A percentile compares a stretch with the other conserved stretches of the same genome.
Evolutionary conservation across 2,888 invertebrate species (phyloP).

Genomic region (Lamellibrachia columna): DNA sequence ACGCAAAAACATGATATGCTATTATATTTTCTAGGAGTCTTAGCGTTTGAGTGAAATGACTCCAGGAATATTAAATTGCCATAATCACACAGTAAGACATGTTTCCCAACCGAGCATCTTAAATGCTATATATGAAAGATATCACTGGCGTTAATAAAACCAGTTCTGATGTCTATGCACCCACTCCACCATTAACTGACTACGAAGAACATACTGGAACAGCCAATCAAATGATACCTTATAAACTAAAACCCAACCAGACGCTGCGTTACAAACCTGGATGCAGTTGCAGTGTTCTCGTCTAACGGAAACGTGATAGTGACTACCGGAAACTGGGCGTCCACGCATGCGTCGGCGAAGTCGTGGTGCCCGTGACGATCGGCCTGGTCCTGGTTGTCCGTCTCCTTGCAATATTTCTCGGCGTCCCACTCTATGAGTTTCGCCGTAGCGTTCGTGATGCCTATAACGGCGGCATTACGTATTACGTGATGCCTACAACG

Average conservation of each 20-base stretch:
- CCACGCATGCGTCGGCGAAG: slow-evolving; percentile 18
- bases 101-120: too few relatives aligned
- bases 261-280: neutral
- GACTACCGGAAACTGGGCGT: slow-evolving; percentile 10
- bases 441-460: neutral
- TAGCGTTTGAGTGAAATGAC: too few relatives aligned
- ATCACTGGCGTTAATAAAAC: too few relatives aligned
- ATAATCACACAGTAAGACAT: too few relatives aligned
- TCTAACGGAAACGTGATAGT: slow-evolving; percentile 10
- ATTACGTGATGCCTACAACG: too few relatives aligned
- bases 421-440: slow-evolving; percentile 21
- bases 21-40: too few relatives aligned
- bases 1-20: too few relatives aligned
- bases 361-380: neutral
- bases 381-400: neutral
- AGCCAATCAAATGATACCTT: neutral
- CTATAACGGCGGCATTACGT: neutral
- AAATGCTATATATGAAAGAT: too few relatives aligned
- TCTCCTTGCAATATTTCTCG: neutral
- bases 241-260: neutral
- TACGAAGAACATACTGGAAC: neutral
- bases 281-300: neutral
- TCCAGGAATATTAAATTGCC: too few relatives aligned
- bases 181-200: too few relatives aligned
- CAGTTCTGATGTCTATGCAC: too few relatives aligned